Evolutionary conservation across 2,888 invertebrate species (phyloP), one percentile per base, ranked within the genome.

Genomic region (Zygogramma bicolorata): DNA sequence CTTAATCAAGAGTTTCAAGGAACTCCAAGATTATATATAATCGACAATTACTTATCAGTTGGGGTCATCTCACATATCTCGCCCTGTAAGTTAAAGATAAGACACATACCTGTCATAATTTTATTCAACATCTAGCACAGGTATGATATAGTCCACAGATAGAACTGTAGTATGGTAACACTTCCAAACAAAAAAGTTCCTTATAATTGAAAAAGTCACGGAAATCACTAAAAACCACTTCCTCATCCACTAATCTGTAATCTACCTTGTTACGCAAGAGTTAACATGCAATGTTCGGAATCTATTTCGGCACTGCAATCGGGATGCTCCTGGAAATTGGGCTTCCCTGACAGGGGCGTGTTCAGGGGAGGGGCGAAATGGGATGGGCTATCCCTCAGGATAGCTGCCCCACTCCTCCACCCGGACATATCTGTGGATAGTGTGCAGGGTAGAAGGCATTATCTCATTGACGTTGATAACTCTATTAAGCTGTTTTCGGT

Each of bases 341-440:
- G 88, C 80, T 80, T 79, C 78, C 79, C 79, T 85, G 86, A 86
- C 88, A 77, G 88, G 84, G 85, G 85, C 84, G 86, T 84, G 84
- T 81, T 80, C 69, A 40, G 77, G 81, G 83, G 89, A 88, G 90
- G 90, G 90, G 89, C 89, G 88, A 89, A 88, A 88, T 89, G 88
- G 88, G 90, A 90, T 89, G 90, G 89, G 89, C 89, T 89, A 90
- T 90, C 90, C 89, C 87, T 83, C 83, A 85, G 84, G 86, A 83
- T 79, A 83, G 87, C 87, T 87, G 87, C 89, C 89, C 89, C 86
- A 82, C 83, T 81, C 68, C 79, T 77, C 71, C 46, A 61, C 65
- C 68, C 74, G 46, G 73, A 75, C 74, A 75, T 70, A 75, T 76
- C 78, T 77, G 65, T 61, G 62, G 69, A 73, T 80, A 73, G 67